A percentile compares a stretch with the other conserved stretches of the same genome.
These are phyloP conservation scores for Cyphomyrus discorhynchus DNA, from an alignment of 2,113 vertebrate species.

Conservation along the genomic window DNA sequence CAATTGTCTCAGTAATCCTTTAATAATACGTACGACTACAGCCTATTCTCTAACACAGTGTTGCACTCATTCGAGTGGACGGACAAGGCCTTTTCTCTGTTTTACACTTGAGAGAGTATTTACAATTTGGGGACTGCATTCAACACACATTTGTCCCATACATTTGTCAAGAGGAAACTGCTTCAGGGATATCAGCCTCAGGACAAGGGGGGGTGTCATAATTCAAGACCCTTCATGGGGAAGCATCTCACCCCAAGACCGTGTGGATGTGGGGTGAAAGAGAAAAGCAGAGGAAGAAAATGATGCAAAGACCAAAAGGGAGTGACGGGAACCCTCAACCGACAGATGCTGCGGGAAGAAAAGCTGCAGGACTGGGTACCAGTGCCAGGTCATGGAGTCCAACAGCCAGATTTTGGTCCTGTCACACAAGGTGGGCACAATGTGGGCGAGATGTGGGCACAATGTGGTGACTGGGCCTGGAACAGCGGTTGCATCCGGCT, in stretches of 20 bases:
- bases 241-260: neutral
- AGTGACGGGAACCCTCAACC: neutral
- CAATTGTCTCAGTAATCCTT: neutral
- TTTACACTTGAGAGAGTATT: neutral
- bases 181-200: neutral
- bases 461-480: neutral
- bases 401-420: neutral
- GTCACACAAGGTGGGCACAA: neutral
- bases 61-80: neutral
- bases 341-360: neutral
- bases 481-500: constrained; percentile 8
- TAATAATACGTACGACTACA: neutral
- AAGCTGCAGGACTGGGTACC: neutral
- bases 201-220: neutral
- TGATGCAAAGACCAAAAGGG: neutral
- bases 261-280: neutral
- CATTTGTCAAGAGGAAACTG: neutral
- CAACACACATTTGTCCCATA: neutral
- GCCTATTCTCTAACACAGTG: neutral
- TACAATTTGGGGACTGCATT: neutral
- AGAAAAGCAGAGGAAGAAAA: neutral
- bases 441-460: neutral
- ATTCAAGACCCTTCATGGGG: neutral
- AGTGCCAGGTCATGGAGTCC: neutral
- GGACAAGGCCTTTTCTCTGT: neutral